These are phyloP conservation scores for Spodoptera littoralis DNA, from an alignment of 2,888 invertebrate species.

Conservation along the genomic window DNA sequence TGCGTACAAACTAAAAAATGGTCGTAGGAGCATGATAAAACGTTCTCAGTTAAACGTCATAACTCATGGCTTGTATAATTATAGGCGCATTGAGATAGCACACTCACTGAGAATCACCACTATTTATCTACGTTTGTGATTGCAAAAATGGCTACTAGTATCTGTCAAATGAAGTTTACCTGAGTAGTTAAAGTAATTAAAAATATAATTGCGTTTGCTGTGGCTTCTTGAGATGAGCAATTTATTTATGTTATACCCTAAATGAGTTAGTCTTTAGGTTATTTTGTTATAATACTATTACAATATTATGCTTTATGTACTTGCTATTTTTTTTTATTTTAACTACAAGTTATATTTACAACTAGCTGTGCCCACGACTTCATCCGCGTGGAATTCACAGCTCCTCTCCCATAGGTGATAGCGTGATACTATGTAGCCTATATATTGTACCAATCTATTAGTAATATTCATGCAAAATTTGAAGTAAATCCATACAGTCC, in stretches of 20 bases:
- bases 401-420: too few relatives aligned
- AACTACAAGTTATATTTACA: too few relatives aligned
- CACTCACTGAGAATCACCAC: slow-evolving; percentile 40
- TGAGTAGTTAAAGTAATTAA: slow-evolving; percentile 9
- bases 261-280: background rate
- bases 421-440: too few relatives aligned
- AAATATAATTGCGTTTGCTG: background rate
- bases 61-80: slow-evolving; percentile 66
- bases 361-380: too few relatives aligned
- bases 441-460: too few relatives aligned
- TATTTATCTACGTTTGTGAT: slow-evolving; percentile 35
- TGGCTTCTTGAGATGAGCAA: background rate
- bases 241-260: background rate
- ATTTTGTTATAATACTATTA: background rate
- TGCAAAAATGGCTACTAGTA: slow-evolving; percentile 40
- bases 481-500: too few relatives aligned
- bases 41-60: slow-evolving; percentile 60
- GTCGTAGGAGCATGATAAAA: slow-evolving; percentile 70
- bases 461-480: too few relatives aligned
- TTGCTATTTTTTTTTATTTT: too few relatives aligned
- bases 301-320: too few relatives aligned
- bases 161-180: slow-evolving; percentile 30
- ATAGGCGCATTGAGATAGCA: slow-evolving; percentile 44
- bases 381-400: too few relatives aligned
- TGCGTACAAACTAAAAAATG: slow-evolving; percentile 73